phyloP scores from a whole-genome alignment of 2,888 invertebrate species.

The Elegia similella region DNA sequence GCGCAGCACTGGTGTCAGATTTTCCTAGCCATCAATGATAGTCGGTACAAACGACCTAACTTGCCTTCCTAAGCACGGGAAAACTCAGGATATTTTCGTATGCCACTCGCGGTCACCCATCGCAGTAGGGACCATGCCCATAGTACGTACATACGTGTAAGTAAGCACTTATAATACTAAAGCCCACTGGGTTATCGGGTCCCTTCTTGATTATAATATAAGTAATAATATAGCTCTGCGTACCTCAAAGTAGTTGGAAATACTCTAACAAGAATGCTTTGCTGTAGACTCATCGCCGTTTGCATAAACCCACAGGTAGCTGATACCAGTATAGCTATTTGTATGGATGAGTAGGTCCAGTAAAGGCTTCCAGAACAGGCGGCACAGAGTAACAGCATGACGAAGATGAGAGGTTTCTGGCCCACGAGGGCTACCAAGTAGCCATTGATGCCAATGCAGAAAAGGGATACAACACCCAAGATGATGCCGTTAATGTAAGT shows the following conservation, averaged over 20 bases:
- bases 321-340: slow-evolving; percentile 47
- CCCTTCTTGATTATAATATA: no score
- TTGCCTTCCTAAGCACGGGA: background rate
- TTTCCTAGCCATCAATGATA: no score
- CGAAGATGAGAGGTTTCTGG: slow-evolving; percentile 43
- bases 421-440: slow-evolving; percentile 40
- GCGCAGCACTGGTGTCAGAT: no score
- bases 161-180: background rate
- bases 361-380: slow-evolving; percentile 41
- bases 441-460: slow-evolving; percentile 37
- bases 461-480: slow-evolving; percentile 39
- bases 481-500: slow-evolving; percentile 50
- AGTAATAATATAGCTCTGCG: slow-evolving; percentile 5
- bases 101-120: no score
- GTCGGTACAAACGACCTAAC: background rate
- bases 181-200: no score
- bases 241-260: slow-evolving; percentile 56
- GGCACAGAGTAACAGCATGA: slow-evolving; percentile 35
- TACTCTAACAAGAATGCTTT: slow-evolving; percentile 46
- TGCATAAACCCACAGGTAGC: slow-evolving; percentile 48
- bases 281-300: slow-evolving; percentile 42
- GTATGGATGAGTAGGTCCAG: slow-evolving; percentile 45
- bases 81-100: background rate
- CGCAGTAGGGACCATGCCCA: no score
- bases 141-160: background rate